Conservation (phyloP, 2,113 vertebrate species). For the Bufo bufo region DNA sequence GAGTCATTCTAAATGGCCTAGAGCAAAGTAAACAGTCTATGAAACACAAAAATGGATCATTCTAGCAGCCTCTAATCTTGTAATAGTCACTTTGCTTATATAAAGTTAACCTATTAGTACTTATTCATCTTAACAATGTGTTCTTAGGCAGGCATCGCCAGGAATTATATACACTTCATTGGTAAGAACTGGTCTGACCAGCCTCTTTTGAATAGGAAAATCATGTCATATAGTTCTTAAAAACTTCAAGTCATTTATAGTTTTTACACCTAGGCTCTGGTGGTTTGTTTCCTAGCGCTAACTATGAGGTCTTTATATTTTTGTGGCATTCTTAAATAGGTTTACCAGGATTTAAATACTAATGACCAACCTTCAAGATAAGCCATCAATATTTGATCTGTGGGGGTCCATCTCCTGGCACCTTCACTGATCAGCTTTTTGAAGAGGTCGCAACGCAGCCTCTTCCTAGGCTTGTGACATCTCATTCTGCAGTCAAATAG, state of each 20-base stretch:
- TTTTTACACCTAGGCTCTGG: neutral
- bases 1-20: neutral
- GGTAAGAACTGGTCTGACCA: neutral
- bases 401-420: too few relatives aligned
- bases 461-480: too few relatives aligned
- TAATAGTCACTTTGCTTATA: neutral
- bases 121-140: neutral
- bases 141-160: neutral
- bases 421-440: too few relatives aligned
- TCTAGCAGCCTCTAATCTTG: neutral
- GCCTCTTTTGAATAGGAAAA: neutral
- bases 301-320: too few relatives aligned
- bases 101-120: neutral
- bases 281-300: too few relatives aligned
- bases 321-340: too few relatives aligned
- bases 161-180: neutral
- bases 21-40: neutral
- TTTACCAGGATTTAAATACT: too few relatives aligned
- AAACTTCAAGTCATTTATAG: neutral
- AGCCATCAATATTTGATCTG: too few relatives aligned
- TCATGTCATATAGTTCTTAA: neutral
- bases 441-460: too few relatives aligned
- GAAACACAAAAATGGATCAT: neutral
- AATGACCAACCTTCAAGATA: too few relatives aligned
- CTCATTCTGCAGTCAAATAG: too few relatives aligned